Conservation (phyloP, 1,140 invertebrate genomes). For the Sarcophaga bullata region DNA sequence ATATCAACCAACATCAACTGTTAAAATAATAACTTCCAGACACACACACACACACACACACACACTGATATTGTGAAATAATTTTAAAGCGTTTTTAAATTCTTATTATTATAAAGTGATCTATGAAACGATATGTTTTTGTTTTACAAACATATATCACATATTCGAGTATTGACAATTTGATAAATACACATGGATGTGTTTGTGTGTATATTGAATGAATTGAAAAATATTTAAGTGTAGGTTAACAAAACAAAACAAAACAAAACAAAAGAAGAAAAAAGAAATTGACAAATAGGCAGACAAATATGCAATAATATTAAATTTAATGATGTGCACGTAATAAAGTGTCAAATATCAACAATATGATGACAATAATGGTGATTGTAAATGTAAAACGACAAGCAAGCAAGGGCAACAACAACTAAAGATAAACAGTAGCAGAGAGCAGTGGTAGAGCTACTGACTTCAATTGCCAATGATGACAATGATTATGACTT, state of each 20-base stretch:
- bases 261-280: not conserved
- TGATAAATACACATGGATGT: not conserved
- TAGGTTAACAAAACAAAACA: not conserved
- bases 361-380: slow-evolving; percentile 44
- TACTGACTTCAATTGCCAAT: not conserved
- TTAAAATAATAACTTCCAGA: too few relatives aligned
- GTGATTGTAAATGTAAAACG: slow-evolving; percentile 10
- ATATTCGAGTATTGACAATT: not conserved
- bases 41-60: too few relatives aligned
- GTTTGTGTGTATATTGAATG: not conserved
- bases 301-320: slow-evolving; percentile 55
- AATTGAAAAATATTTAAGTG: not conserved
- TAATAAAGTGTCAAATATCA: slow-evolving; percentile 59
- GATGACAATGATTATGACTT: not conserved
- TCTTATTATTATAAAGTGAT: too few relatives aligned
- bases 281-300: slow-evolving; percentile 25
- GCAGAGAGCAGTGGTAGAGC: not conserved
- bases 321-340: slow-evolving; percentile 60
- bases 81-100: too few relatives aligned
- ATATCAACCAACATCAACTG: too few relatives aligned
- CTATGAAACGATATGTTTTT: too few relatives aligned
- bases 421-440: slow-evolving; percentile 39
- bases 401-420: not conserved
- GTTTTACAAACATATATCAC: not conserved
- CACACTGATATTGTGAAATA: too few relatives aligned